phyloP scores from a whole-genome alignment of 2,888 invertebrate genomes.

The Protonemura montana region DNA sequence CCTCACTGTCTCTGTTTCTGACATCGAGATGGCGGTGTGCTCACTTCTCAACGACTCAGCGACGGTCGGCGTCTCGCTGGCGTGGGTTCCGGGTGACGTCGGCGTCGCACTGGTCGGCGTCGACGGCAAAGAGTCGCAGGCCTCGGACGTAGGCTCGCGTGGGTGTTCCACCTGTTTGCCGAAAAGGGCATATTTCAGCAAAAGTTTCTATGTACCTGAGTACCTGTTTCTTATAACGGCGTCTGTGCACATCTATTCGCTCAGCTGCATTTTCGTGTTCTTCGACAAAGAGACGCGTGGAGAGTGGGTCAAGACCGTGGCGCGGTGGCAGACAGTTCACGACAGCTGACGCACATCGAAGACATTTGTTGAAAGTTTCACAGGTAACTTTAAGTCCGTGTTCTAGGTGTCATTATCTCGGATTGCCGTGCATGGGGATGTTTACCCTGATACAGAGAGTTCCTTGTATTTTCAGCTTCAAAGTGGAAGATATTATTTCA shows the following conservation, averaged over 20 bases:
- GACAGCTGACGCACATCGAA: not conserved
- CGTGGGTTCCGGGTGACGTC: not conserved
- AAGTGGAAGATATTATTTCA: no score
- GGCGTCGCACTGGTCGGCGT: not conserved
- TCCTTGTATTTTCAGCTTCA: no score
- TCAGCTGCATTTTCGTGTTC: not conserved
- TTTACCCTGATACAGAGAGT: no score
- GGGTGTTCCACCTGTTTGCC: slow-evolving; percentile 2
- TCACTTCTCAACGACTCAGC: not conserved
- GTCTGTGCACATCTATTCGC: not conserved
- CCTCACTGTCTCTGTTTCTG: no score
- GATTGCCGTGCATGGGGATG: no score
- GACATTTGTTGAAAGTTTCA: no score
- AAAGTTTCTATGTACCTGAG: slow-evolving; percentile 2
- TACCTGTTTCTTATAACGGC: slow-evolving; percentile 18
- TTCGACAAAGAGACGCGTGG: not conserved
- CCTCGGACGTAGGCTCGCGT: not conserved
- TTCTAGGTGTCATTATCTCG: no score
- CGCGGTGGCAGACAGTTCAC: not conserved
- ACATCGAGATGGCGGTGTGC: not conserved
- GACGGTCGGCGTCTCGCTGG: not conserved
- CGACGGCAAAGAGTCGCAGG: not conserved
- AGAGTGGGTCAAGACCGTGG: not conserved
- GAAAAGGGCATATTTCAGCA: not conserved
- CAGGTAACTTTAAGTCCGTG: no score